Base-by-base conservation (phyloP, 2,888 invertebrate genomes). In the Petrophora chlorosata region DNA sequence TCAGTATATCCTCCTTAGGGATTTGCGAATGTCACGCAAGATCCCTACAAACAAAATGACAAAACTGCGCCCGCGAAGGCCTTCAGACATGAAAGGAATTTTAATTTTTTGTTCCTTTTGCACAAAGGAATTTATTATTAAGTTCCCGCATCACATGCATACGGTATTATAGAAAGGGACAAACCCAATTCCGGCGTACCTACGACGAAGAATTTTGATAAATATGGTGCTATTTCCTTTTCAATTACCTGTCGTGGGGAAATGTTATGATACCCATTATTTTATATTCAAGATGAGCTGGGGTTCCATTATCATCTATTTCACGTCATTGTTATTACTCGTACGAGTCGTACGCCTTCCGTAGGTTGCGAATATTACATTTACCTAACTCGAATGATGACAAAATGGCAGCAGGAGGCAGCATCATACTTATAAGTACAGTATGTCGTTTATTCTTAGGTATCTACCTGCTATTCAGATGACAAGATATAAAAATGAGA, bases 61-160 rank as follows among this genome's bases (percentile, higher is more conserved):
- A 76, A 80, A 82, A 84, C 79, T 82, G 79, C 76, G 74, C 69
- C 61, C 65, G 70, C 73, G 74, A 72, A 78, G 75, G 67, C 68
- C 72, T 53, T 46, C 72, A 65, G 64, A 80, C 85, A 79, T 69
- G 85, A 66, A 73, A 77, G 73, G 82, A 85, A 86, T 87, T 85
- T 81, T 79, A 83, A 86, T 85, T 84, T 83, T 81, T 81, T 78
- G 76, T 78, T 82, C 80, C 78, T 80, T 81, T 79, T 73, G 63
- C 74, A 79, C 81, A 82, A 83, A 82, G 77, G 81, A 85, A 87
- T 85, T 82, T 83, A 82, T 84, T 84, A 84, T 86, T 80, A 84
- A 79, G 79, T 73, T 67, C 67, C 55, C 71, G 73, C 76, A 79
- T 79, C 77, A 76, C 71, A 68, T 63, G 75, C 80, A 79, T 80